Base-by-base conservation (phyloP, 2,797 vertebrate genomes). In the Platyrinchus mystaceus region DNA sequence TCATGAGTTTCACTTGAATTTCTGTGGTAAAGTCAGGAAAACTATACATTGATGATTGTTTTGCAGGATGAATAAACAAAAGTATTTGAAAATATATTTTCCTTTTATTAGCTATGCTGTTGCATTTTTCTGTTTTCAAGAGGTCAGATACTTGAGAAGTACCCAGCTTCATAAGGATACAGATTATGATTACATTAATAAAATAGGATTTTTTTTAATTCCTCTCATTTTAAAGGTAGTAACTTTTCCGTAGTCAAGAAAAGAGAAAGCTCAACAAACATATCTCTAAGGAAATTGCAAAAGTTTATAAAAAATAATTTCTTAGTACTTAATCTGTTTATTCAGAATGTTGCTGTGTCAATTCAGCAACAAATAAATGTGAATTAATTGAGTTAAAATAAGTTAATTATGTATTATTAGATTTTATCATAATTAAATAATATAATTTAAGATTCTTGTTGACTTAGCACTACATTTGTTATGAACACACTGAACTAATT, bases 401-500 rank as follows among this genome's bases (percentile, higher is more conserved):
- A 91, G 37, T 88, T 28, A 58, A 95, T 96, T 90, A 62, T 3
- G 36, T 16, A 76, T n/a, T 9, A 84, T 58, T 89, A 44, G 17
- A 64, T 84, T 77, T 96, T 85, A 69, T 32, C 17, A 14, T 77
- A 79, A 91, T 50, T 81, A 84, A 84, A 85, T 95, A 80, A 70
- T 62, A 26, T 23, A 36, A 17, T 78, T 86, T 41, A 82, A 73
- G 19, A 76, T 82, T 92, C 59, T 67, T 82, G 88, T 82, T 77
- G 90, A 22, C 52, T 82, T 92, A 93, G 83, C 80, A 63, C 24
- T 91, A 77, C 76, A 85, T 79, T 90, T 77, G 56, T 95, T 89
- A 94, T 69, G 50, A 88, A 64, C 32, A 90, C 74, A 70, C 74
- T 90, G 41, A 95, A 84, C 44, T 84, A 73, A 96, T 96, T 96